Conservation (phyloP, 2,888 invertebrate genomes). For the Tipula unca region DNA sequence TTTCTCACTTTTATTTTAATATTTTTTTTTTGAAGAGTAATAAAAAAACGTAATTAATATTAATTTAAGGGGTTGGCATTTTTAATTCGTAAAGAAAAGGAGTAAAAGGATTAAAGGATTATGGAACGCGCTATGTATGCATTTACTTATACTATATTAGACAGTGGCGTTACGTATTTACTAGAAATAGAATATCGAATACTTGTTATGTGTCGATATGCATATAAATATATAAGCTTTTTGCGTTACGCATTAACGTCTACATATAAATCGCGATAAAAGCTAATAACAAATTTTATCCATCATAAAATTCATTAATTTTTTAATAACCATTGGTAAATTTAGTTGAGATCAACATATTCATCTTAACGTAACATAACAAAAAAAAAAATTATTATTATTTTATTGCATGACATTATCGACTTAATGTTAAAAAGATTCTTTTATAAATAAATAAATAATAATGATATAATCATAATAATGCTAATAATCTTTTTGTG, state of each 20-base stretch:
- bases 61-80: not conserved
- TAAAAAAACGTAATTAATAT: not conserved
- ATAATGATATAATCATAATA: not conserved
- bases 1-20: no score
- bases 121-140: not conserved
- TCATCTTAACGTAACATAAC: not conserved
- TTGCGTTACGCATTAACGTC: not conserved
- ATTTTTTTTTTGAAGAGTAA: not conserved
- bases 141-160: not conserved
- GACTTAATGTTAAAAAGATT: not conserved
- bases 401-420: conserved; percentile 14
- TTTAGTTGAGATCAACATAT: not conserved
- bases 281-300: not conserved
- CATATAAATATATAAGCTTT: no score
- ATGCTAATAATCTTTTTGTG: not conserved
- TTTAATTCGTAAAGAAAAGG: not conserved
- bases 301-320: not conserved
- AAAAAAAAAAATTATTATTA: not conserved
- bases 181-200: no score
- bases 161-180: not conserved
- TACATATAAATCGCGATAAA: not conserved
- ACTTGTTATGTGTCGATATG: no score
- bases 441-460: not conserved
- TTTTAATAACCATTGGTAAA: not conserved
- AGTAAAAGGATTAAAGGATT: not conserved